These are phyloP conservation scores for Puma concolor DNA, from an alignment of 2,113 vertebrate genomes.

Conservation along the genomic window DNA sequence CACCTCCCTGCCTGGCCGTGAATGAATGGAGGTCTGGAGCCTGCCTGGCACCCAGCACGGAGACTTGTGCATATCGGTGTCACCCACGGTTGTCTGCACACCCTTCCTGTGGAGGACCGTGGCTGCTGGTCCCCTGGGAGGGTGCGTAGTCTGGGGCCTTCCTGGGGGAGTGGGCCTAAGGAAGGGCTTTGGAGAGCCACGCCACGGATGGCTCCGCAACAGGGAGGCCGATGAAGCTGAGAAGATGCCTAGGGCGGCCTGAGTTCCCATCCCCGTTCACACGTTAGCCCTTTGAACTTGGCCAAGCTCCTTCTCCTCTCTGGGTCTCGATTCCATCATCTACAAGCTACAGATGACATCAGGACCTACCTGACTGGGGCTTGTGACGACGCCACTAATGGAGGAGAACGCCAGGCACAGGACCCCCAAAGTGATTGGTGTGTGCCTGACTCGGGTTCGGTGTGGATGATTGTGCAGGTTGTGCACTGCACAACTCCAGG, in stretches of 20 bases:
- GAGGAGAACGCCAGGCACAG: not conserved
- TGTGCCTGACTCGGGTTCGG: not conserved
- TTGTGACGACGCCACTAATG: not conserved
- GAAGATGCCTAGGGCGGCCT: rapidly evolving
- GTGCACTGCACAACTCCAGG: rapidly evolving
- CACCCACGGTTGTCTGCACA: rapidly evolving
- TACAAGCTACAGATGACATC: not conserved
- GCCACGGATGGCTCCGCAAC: not conserved
- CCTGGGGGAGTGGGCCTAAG: not conserved
- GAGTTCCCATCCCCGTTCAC: rapidly evolving
- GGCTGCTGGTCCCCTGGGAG: rapidly evolving
- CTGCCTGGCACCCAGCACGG: rapidly evolving
- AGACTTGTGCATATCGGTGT: rapidly evolving
- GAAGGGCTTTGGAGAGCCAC: rapidly evolving
- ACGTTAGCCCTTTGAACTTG: rapidly evolving
- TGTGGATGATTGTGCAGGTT: rapidly evolving
- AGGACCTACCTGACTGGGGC: not conserved
- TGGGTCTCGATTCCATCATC: not conserved
- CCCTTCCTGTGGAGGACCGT: rapidly evolving
- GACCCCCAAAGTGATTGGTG: rapidly evolving
- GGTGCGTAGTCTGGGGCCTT: not conserved
- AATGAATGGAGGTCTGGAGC: rapidly evolving
- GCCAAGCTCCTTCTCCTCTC: too few species aligned
- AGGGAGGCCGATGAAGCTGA: rapidly evolving
- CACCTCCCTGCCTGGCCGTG: rapidly evolving